These are phyloP conservation scores for Phengaris arion DNA, from an alignment of 2,888 invertebrate genomes.

Conservation along the genomic window DNA sequence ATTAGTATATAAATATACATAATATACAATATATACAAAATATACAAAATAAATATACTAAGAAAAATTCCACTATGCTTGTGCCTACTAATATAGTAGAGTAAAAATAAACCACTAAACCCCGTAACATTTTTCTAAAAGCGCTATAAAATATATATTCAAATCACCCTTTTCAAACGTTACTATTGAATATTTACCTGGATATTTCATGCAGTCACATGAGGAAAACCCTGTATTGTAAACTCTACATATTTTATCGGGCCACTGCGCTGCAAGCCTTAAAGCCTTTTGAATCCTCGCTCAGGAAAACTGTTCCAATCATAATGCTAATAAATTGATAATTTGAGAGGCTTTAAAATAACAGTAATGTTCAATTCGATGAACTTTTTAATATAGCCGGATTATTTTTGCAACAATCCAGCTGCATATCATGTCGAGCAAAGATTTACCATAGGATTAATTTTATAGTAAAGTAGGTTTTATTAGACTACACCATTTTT, in stretches of 20 bases:
- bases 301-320: neutral
- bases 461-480: neutral
- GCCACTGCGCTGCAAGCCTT: neutral
- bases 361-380: neutral
- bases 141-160: neutral
- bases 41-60: no score
- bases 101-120: neutral
- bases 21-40: no score
- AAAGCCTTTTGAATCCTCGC: conserved; percentile 10
- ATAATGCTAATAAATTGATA: conserved; percentile 21
- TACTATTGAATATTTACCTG: conserved; percentile 7
- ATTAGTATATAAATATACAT: neutral
- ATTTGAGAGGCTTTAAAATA: neutral
- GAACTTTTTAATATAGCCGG: neutral
- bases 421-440: neutral
- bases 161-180: neutral
- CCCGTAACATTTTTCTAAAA: neutral
- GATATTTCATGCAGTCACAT: neutral
- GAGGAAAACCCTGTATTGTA: neutral
- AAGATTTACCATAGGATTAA: neutral
- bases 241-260: conserved; percentile 1
- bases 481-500: no score
- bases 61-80: no score
- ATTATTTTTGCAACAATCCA: conserved; percentile 1
- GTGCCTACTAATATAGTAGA: neutral